These are phyloP conservation scores for Argyresthia albistria DNA, from an alignment of 2,888 invertebrate species.

Conservation along the genomic window DNA sequence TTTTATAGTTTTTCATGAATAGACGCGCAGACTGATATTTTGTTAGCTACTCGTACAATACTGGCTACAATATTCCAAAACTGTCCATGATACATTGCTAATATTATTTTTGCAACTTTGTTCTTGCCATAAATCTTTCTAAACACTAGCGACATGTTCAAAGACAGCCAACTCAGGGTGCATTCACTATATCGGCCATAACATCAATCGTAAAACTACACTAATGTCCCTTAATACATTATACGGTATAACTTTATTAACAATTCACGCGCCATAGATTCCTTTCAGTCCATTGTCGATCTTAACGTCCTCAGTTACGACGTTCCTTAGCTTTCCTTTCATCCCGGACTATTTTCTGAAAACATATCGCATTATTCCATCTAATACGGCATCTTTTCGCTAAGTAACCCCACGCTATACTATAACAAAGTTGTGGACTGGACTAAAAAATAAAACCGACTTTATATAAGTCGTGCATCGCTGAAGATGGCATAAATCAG, in stretches of 20 bases:
- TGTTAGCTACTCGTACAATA: too few species aligned
- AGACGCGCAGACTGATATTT: too few species aligned
- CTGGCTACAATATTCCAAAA: too few species aligned
- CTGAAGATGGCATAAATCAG: constrained; percentile 60
- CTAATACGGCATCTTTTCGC: constrained; percentile 65
- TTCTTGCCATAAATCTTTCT: neutral
- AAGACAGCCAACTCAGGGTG: constrained; percentile 31
- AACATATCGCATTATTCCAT: constrained; percentile 69
- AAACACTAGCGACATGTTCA: neutral
- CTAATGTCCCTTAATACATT: constrained; percentile 65
- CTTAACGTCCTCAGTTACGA: constrained; percentile 64
- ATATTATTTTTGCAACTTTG: too few species aligned
- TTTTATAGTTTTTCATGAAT: too few species aligned
- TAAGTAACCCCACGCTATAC: constrained; percentile 55
- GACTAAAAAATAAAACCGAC: constrained; percentile 51
- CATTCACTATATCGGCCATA: constrained; percentile 47
- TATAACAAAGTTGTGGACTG: constrained; percentile 12
- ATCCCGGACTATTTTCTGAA: constrained; percentile 60
- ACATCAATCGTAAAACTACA: constrained; percentile 50
- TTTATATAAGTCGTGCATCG: constrained; percentile 37
- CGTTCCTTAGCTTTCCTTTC: constrained; percentile 61
- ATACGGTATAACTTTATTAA: constrained; percentile 69
- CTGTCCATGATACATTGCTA: too few species aligned
- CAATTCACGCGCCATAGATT: constrained; percentile 62
- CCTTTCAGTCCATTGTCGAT: constrained; percentile 57